A percentile compares a stretch with the other conserved stretches of the same genome.
These are phyloP conservation scores for Hemiscyllium ocellatum DNA, from an alignment of 2,113 vertebrate genomes.

Conservation along the genomic window DNA sequence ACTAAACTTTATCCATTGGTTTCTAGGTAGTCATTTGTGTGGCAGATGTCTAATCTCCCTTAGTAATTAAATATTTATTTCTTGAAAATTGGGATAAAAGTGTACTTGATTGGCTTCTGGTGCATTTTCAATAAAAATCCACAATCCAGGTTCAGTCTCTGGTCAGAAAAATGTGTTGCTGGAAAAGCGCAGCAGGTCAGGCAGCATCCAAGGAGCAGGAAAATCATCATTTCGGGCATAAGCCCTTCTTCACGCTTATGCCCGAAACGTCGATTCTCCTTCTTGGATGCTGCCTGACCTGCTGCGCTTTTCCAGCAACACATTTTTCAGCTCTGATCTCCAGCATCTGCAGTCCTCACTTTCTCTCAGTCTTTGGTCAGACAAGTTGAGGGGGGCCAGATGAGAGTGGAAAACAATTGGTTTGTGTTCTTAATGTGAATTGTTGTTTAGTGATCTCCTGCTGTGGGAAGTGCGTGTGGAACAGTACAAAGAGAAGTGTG, in stretches of 20 bases:
- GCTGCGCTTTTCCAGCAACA: too few relatives aligned
- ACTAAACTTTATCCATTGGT: neutral
- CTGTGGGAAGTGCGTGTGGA: neutral
- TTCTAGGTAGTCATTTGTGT: neutral
- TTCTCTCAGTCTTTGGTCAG: too few relatives aligned
- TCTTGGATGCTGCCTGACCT: too few relatives aligned
- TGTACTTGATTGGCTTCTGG: neutral
- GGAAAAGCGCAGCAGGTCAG: too few relatives aligned
- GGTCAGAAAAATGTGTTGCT: neutral
- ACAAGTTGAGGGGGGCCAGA: neutral
- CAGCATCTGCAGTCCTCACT: too few relatives aligned
- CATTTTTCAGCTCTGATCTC: too few relatives aligned
- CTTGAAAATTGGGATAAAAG: neutral
- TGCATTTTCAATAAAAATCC: neutral
- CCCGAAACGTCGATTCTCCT: too few relatives aligned
- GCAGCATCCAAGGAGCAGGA: too few relatives aligned
- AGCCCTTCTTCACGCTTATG: too few relatives aligned
- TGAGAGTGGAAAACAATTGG: neutral
- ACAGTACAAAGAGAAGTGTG: neutral
- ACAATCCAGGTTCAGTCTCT: neutral
- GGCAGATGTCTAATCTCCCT: neutral
- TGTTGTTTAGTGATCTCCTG: neutral
- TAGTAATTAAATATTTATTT: neutral
- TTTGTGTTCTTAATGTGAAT: neutral
- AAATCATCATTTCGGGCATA: too few relatives aligned